phyloP scores from a whole-genome alignment of 2,113 vertebrate genomes.

The Nothobranchius furzeri region DNA sequence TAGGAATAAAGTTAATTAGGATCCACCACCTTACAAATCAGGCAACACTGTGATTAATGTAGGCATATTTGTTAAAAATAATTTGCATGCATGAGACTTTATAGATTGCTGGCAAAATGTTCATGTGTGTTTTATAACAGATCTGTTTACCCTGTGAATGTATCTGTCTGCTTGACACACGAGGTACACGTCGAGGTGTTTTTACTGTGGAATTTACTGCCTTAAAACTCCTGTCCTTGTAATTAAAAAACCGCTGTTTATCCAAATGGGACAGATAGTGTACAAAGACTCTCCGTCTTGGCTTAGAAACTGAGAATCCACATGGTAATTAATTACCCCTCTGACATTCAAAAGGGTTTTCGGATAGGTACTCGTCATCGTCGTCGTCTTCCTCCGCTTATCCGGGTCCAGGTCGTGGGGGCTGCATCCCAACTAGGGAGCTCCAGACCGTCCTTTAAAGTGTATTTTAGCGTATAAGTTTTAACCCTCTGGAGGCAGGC shows the following conservation, averaged over 20 bases:
- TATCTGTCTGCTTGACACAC: not conserved
- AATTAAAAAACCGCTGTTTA: slow-evolving; percentile 61
- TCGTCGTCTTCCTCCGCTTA: no score
- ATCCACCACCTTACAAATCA: slow-evolving; percentile 21
- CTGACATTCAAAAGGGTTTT: slow-evolving; percentile 34
- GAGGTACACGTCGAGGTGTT: slow-evolving; percentile 14
- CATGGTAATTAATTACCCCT: slow-evolving; percentile 47
- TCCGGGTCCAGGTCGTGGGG: no score
- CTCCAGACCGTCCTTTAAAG: no score
- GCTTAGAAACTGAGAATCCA: slow-evolving; percentile 31
- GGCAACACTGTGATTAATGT: not conserved
- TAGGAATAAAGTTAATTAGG: slow-evolving; percentile 35
- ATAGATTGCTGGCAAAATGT: not conserved
- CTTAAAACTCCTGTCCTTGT: slow-evolving; percentile 29
- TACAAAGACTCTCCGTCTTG: slow-evolving; percentile 36
- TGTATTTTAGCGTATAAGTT: no score
- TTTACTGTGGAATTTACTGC: slow-evolving; percentile 25
- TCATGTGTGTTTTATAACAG: slow-evolving; percentile 2
- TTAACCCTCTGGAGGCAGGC: no score
- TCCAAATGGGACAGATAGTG: slow-evolving; percentile 21
- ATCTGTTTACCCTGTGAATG: slow-evolving; percentile 1
- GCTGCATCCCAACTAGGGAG: no score
- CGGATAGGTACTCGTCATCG: slow-evolving; percentile 24
- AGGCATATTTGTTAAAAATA: not conserved
- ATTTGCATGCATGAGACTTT: not conserved